These are phyloP conservation scores for Hycleus phaleratus DNA, from an alignment of 1,140 invertebrate genomes.

Conservation along the genomic window DNA sequence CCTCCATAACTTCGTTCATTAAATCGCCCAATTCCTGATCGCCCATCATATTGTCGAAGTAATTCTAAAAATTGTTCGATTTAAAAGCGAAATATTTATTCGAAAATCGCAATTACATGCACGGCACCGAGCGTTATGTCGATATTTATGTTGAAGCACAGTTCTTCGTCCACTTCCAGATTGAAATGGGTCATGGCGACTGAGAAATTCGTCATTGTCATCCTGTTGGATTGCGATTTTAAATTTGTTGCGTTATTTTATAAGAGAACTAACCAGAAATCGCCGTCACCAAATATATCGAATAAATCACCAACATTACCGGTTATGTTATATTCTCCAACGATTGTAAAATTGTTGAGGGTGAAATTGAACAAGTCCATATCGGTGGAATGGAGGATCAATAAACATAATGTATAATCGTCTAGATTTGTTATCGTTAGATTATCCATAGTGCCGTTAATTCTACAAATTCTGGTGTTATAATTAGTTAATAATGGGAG, in stretches of 20 bases:
- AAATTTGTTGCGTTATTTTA: no score
- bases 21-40: constrained; percentile 19
- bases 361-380: constrained; percentile 21
- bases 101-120: neutral
- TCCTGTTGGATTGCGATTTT: neutral
- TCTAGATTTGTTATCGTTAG: neutral
- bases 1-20: constrained; percentile 24
- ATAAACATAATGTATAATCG: neutral
- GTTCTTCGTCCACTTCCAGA: neutral
- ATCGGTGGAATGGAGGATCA: neutral
- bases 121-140: neutral
- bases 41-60: constrained; percentile 27
- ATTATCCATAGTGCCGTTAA: neutral
- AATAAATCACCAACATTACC: constrained; percentile 21
- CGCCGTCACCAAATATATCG: constrained; percentile 23
- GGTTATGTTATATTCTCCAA: constrained; percentile 21
- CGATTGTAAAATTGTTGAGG: constrained; percentile 22
- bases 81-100: neutral
- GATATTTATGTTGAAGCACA: neutral
- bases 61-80: constrained; percentile 18
- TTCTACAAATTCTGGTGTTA: neutral
- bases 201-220: constrained; percentile 18
- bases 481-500: neutral
- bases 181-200: constrained; percentile 4
- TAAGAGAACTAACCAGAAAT: constrained; percentile 4